Conservation (phyloP, 1,140 invertebrate species). For the Ruditapes philippinarum region DNA sequence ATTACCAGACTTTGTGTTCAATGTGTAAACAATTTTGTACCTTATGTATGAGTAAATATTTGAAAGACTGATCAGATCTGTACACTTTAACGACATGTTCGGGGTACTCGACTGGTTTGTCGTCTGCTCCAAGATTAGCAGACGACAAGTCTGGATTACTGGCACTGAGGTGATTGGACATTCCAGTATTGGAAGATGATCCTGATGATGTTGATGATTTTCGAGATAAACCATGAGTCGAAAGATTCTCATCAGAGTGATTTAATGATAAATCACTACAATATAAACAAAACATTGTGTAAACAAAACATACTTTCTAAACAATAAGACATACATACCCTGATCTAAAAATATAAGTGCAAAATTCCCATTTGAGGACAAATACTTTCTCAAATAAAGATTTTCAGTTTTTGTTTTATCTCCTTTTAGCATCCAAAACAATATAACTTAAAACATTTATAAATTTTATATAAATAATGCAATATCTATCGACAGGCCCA, state of each 20-base stretch:
- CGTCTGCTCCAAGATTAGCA: slow-evolving; percentile 77
- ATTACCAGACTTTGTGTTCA: no score
- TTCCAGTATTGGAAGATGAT: slow-evolving; percentile 70
- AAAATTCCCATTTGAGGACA: no score
- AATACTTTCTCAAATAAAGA: no score
- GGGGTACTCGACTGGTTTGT: slow-evolving; percentile 93
- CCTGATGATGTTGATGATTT: slow-evolving; percentile 79
- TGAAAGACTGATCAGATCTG: slow-evolving; percentile 98
- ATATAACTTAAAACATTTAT: no score
- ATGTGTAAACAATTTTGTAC: slow-evolving; percentile 83
- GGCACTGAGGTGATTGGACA: slow-evolving; percentile 89
- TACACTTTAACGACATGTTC: slow-evolving; percentile 98
- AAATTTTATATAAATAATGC: no score
- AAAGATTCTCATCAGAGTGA: slow-evolving; percentile 82
- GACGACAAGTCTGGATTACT: slow-evolving; percentile 94
- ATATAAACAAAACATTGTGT: not conserved
- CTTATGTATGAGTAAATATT: slow-evolving; percentile 98
- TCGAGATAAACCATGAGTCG: slow-evolving; percentile 72
- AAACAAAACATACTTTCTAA: no score
- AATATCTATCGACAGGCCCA: no score
- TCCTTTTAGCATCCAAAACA: no score
- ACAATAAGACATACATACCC: no score
- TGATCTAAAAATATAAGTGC: no score
- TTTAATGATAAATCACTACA: slow-evolving; percentile 73
- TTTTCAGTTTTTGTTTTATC: no score